Base-by-base conservation (phyloP, 2,113 vertebrate genomes). In the Actenoides hombroni region DNA sequence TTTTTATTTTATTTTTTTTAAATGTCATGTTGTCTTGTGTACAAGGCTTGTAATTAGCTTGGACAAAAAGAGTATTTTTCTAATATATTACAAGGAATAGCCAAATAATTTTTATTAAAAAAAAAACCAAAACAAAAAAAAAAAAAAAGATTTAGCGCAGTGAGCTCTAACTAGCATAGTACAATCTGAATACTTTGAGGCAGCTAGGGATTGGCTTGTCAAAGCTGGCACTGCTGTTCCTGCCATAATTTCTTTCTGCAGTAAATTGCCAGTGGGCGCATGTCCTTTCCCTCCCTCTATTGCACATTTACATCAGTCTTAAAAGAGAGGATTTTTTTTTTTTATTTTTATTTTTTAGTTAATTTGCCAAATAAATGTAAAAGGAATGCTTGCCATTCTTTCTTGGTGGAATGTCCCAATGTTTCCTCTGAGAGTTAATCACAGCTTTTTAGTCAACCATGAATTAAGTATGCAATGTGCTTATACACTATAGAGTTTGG, bases 41-140 rank as follows among this genome's bases (percentile, higher is more conserved):
- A 96, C 97, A 97, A 97, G 97, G 97, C 97, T 98, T 98, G 96
- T 96, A 85, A 97, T 98, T 97, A 97, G 95, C 97, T 96, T 97
- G 97, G 96, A 79, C 95, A 98, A 98, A 98, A 98, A 98, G 96
- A 97, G 95, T 98, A 98, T 98, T 98, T 98, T 98, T 98, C 91
- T 98, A 98, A 97, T 97, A 96, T 97, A 97, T 98, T 97, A 96
- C 95, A 94, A 98, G 96, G 97, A 98, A 97, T 98, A 98, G 97
- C 97, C 98, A 98, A 98, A 97, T 97, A 97, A 96, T 98, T 98
- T 98, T 97, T 98, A 98, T 97, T 95, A 95, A 97, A 97, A 93
- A 92, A 95, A 87, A 93, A 86, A 96, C 24, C 37, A 61, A 61
- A 61, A 37, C 40, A 42, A 42, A 60, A 96, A 94, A 54, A 64